A percentile compares a stretch with the other conserved stretches of the same genome.
These are phyloP conservation scores for Aquatica leii DNA, from an alignment of 2,888 invertebrate species.

Conservation along the genomic window DNA sequence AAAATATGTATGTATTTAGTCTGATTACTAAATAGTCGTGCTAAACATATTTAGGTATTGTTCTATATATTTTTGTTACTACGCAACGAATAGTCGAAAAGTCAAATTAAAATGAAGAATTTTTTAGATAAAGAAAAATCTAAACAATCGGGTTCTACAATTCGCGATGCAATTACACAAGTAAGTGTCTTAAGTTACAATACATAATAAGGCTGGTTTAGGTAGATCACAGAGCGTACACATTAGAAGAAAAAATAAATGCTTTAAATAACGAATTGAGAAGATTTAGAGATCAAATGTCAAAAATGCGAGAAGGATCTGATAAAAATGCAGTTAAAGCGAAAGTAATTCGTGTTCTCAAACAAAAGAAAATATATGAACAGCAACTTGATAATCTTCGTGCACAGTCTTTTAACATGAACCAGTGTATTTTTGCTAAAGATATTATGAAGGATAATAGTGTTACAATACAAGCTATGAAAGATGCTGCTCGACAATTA, in stretches of 20 bases:
- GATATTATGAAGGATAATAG: constrained; percentile 97
- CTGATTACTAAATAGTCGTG: no score
- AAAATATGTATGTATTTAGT: no score
- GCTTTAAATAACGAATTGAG: constrained; percentile 89
- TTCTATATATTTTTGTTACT: no score
- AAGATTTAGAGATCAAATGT: constrained; percentile 98
- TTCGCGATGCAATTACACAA: no score
- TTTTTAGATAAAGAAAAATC: no score
- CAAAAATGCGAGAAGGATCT: constrained; percentile 99
- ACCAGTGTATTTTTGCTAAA: constrained; percentile 96
- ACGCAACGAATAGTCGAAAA: no score
- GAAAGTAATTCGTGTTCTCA: constrained; percentile 94
- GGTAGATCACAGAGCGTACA: constrained; percentile 92
- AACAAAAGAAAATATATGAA: constrained; percentile 98
- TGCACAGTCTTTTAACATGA: constrained; percentile 98
- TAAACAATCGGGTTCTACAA: no score
- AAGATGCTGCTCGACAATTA: constrained; percentile 96
- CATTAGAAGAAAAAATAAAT: constrained; percentile 93
- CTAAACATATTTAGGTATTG: no score
- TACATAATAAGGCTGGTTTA: constrained; percentile 54
- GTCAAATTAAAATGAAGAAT: no score
- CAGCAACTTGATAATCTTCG: constrained; percentile 89
- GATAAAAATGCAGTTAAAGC: constrained; percentile 98
- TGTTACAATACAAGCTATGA: constrained; percentile 94
- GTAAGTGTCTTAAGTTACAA: no score